Evolutionary conservation across 2,797 vertebrate genomes (phyloP).

Genomic region (Brotula barbata): DNA sequence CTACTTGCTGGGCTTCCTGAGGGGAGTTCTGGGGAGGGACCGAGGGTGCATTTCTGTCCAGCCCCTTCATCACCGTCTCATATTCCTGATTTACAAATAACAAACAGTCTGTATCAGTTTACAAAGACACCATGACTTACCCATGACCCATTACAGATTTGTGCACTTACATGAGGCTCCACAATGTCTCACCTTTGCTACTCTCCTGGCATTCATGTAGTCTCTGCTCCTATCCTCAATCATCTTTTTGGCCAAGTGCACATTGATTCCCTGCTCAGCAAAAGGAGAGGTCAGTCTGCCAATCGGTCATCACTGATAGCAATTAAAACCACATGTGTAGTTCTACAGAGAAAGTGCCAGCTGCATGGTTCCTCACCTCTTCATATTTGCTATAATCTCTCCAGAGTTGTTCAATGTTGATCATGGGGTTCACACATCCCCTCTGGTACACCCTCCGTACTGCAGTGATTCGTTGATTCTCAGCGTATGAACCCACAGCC

Average conservation of each 20-base stretch:
- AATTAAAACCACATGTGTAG: neutral
- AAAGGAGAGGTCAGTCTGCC: constrained; percentile 28
- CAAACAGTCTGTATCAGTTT: constrained; percentile 1
- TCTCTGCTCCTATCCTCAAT: constrained; percentile 99
- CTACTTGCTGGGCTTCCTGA: constrained; percentile 97
- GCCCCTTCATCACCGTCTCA: constrained; percentile 98
- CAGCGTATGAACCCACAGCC: constrained; percentile 97
- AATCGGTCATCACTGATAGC: neutral
- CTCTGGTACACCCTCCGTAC: constrained; percentile 97
- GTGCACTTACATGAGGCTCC: neutral
- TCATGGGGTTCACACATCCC: constrained; percentile 99
- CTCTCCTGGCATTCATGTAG: constrained; percentile 98
- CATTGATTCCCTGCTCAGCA: constrained; percentile 90
- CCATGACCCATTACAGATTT: neutral
- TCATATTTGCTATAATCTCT: constrained; percentile 99
- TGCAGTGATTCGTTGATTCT: constrained; percentile 98
- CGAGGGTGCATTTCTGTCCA: constrained; percentile 96
- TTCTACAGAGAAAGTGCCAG: too few species aligned
- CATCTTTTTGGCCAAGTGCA: constrained; percentile 99
- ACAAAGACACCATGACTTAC: neutral
- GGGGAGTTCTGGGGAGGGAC: constrained; percentile 98
- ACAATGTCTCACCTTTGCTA: constrained; percentile 89
- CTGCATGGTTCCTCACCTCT: constrained; percentile 81
- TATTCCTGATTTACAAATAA: constrained; percentile 84
- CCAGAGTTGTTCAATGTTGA: constrained; percentile 99